A percentile compares a stretch with the other conserved stretches of the same genome.
Conservation (phyloP, 2,797 vertebrate species). For the Sternotherus odoratus region DNA sequence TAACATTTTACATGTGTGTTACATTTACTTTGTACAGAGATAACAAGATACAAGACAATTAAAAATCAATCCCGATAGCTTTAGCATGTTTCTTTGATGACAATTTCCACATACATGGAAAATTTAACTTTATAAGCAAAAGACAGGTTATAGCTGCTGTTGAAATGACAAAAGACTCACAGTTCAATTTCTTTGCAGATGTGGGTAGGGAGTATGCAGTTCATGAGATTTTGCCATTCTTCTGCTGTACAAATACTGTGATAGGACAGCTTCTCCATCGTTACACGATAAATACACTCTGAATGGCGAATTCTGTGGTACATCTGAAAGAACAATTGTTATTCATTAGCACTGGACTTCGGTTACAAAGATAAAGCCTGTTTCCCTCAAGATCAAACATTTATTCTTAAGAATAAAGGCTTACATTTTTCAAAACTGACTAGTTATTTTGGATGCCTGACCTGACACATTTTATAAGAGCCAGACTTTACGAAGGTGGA, state of each 20-base stretch:
- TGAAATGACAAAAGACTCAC: conserved; percentile 79
- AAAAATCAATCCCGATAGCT: neutral
- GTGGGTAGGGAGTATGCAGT: conserved; percentile 88
- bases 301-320: conserved; percentile 98
- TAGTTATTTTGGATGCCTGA: neutral
- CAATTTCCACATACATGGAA: neutral
- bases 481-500: neutral
- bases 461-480: fast-evolving
- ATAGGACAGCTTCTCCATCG: conserved; percentile 98
- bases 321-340: conserved; percentile 84
- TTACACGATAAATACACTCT: conserved; percentile 99
- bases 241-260: conserved; percentile 98
- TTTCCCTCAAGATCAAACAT: neutral
- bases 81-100: neutral
- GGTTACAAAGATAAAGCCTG: neutral
- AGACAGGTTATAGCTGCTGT: fast-evolving
- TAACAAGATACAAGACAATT: neutral
- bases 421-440: neutral
- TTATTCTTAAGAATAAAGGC: neutral
- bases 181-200: conserved; percentile 95
- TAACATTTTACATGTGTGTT: neutral
- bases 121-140: neutral
- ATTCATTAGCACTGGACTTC: neutral
- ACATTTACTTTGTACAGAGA: neutral
- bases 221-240: conserved; percentile 95